Evolutionary conservation across 2,113 vertebrate genomes (phyloP).

Genomic region (Colaptes auratus): DNA sequence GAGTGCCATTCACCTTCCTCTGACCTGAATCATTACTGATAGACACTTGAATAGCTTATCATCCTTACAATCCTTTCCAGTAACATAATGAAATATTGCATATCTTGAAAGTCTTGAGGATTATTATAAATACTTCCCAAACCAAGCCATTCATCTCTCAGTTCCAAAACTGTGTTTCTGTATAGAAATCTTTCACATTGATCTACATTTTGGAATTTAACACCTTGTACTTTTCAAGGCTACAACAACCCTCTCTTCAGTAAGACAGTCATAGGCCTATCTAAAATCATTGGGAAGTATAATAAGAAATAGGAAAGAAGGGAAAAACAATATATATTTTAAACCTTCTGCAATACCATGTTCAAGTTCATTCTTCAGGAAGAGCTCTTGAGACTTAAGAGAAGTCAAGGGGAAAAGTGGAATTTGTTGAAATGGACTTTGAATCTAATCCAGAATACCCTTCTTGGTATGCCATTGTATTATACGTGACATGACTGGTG

Average conservation of each 20-base stretch:
- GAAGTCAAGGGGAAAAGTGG: not conserved
- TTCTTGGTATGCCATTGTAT: not conserved
- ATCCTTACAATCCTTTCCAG: not conserved
- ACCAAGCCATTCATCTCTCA: not conserved
- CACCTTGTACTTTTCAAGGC: not conserved
- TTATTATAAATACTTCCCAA: not conserved
- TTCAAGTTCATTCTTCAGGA: not conserved
- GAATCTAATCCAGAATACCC: not conserved
- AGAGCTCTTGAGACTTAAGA: not conserved
- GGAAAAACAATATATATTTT: not conserved
- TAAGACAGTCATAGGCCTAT: not conserved
- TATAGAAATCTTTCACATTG: not conserved
- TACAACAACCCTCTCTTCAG: not conserved
- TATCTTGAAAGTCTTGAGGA: not conserved
- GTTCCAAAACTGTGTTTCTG: not conserved
- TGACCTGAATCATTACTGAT: not conserved
- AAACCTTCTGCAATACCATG: not conserved
- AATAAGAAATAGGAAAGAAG: not conserved
- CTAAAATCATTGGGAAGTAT: not conserved
- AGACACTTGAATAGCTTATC: not conserved
- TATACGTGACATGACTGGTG: not conserved
- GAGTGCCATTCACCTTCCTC: not conserved
- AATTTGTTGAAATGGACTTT: constrained; percentile 9
- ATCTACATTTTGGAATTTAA: not conserved
- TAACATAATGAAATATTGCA: not conserved